A percentile compares a stretch with the other conserved stretches of the same genome.
phyloP scores from a whole-genome alignment of 1,140 invertebrate genomes.

The Rhynchophorus ferrugineus region DNA sequence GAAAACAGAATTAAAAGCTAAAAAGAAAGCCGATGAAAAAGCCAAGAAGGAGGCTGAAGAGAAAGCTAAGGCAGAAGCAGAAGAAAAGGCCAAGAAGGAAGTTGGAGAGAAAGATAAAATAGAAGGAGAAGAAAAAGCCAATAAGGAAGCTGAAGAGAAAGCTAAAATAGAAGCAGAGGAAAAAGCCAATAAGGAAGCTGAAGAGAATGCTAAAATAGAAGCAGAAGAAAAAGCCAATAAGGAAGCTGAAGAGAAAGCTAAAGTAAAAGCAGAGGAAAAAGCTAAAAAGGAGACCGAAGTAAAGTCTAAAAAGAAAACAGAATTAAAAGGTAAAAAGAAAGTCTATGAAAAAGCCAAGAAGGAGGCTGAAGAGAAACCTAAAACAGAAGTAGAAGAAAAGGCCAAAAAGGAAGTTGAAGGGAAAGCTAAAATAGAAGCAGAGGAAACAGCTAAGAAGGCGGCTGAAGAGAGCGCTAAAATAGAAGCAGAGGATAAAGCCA shows the following conservation, averaged over 20 bases:
- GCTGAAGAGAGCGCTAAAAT: slow-evolving; percentile 22
- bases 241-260: no score
- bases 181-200: slow-evolving; percentile 22
- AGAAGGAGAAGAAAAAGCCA: slow-evolving; percentile 23
- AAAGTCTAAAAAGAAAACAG: no score
- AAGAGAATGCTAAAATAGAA: slow-evolving; percentile 22
- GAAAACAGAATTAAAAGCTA: slow-evolving; percentile 25
- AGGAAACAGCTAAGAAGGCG: slow-evolving; percentile 23
- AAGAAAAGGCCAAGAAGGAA: no score
- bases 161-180: slow-evolving; percentile 25
- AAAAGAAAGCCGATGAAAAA: slow-evolving; percentile 8
- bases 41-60: slow-evolving; percentile 7
- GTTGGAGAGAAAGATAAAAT: neutral
- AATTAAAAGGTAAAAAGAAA: slow-evolving; percentile 24
- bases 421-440: slow-evolving; percentile 19
- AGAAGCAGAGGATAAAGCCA: slow-evolving; percentile 18
- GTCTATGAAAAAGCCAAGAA: slow-evolving; percentile 2
- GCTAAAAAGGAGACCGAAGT: no score
- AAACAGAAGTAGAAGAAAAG: slow-evolving; percentile 23
- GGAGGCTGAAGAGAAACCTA: slow-evolving; percentile 1
- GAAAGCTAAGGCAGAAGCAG: slow-evolving; percentile 9
- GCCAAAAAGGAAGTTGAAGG: slow-evolving; percentile 28
- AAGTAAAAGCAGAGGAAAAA: no score
- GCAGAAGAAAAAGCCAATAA: no score
- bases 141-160: slow-evolving; percentile 24